Conservation (phyloP, 2,113 vertebrate species). For the Silurus meridionalis region DNA sequence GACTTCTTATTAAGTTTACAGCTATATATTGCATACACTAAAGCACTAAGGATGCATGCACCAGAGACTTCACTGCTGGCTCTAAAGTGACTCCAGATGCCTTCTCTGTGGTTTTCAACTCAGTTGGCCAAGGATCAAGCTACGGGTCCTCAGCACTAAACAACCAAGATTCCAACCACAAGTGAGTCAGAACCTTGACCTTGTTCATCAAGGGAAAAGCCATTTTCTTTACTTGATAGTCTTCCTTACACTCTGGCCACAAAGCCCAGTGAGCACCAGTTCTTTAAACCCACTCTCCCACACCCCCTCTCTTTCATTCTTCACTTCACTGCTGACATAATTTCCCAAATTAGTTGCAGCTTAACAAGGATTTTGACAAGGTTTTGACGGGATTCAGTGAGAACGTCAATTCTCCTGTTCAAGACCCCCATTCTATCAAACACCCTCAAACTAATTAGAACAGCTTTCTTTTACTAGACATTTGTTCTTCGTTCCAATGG, state of each 20-base stretch:
- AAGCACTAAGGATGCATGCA: conserved; percentile 51
- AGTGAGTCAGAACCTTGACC: conserved; percentile 66
- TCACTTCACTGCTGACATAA: conserved; percentile 78
- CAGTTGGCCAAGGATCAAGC: conserved; percentile 61
- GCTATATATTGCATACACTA: conserved; percentile 48
- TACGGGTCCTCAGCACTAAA: conserved; percentile 57
- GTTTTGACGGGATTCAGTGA: conserved; percentile 74
- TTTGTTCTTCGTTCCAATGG: conserved; percentile 74
- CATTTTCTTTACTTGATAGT: conserved; percentile 60
- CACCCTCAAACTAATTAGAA: conserved; percentile 83
- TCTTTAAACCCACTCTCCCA: conserved; percentile 14
- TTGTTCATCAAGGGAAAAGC: conserved; percentile 53
- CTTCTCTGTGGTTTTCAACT: conserved; percentile 56
- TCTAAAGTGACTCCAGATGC: conserved; percentile 62
- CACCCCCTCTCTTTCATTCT: conserved; percentile 65
- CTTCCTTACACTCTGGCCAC: conserved; percentile 52
- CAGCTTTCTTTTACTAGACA: conserved; percentile 74
- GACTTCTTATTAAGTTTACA: conserved; percentile 53
- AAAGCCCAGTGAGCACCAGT: conserved; percentile 29
- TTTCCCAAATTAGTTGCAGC: conserved; percentile 73
- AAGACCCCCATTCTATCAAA: conserved; percentile 70
- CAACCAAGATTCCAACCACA: conserved; percentile 55
- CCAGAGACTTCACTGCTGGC: conserved; percentile 44
- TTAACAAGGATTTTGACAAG: conserved; percentile 77
- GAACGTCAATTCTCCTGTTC: conserved; percentile 79